Percentiles rank a stretch among this genome's conserved stretches.
Conservation (phyloP, 2,888 invertebrate genomes). For the Azorinus chamasolen region DNA sequence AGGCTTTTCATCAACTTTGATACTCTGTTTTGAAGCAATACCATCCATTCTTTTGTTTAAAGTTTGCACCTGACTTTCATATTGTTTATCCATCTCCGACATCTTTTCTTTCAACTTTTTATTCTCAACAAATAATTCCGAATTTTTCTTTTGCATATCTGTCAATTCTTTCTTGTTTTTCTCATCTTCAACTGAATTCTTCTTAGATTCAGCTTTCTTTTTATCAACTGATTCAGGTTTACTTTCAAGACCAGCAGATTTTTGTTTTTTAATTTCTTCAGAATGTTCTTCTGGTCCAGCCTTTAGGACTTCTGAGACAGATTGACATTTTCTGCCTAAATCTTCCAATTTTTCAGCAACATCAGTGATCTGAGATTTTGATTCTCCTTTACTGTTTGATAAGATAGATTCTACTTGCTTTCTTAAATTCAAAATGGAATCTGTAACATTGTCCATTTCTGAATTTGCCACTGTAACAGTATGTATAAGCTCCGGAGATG, state of each 20-base stretch:
- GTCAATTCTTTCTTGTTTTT: slow-evolving; percentile 72
- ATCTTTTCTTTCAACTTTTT: slow-evolving; percentile 86
- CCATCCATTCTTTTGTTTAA: slow-evolving; percentile 95
- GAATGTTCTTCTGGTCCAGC: slow-evolving; percentile 54
- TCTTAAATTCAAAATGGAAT: slow-evolving; percentile 66
- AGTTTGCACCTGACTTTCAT: slow-evolving; percentile 90
- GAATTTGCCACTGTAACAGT: slow-evolving; percentile 75
- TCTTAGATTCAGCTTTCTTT: slow-evolving; percentile 69
- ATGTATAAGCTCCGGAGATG: slow-evolving; percentile 68
- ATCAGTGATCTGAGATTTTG: slow-evolving; percentile 51
- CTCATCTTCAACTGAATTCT: slow-evolving; percentile 75
- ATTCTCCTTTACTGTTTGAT: slow-evolving; percentile 65
- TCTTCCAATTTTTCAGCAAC: slow-evolving; percentile 73
- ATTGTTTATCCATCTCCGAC: slow-evolving; percentile 89
- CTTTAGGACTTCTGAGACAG: slow-evolving; percentile 73
- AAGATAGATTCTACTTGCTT: slow-evolving; percentile 71
- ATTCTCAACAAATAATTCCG: slow-evolving; percentile 69
- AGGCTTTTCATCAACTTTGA: slow-evolving; percentile 32
- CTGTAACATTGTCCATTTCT: slow-evolving; percentile 75
- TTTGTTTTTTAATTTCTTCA: slow-evolving; percentile 40
- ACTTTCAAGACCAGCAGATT: slow-evolving; percentile 13
- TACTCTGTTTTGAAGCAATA: slow-evolving; percentile 88
- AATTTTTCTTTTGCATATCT: slow-evolving; percentile 69
- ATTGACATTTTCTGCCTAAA: slow-evolving; percentile 73
- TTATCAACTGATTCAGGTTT: slow-evolving; percentile 41